These are phyloP conservation scores for Pyrgilauda ruficollis DNA, from an alignment of 2,113 vertebrate species.

Conservation along the genomic window DNA sequence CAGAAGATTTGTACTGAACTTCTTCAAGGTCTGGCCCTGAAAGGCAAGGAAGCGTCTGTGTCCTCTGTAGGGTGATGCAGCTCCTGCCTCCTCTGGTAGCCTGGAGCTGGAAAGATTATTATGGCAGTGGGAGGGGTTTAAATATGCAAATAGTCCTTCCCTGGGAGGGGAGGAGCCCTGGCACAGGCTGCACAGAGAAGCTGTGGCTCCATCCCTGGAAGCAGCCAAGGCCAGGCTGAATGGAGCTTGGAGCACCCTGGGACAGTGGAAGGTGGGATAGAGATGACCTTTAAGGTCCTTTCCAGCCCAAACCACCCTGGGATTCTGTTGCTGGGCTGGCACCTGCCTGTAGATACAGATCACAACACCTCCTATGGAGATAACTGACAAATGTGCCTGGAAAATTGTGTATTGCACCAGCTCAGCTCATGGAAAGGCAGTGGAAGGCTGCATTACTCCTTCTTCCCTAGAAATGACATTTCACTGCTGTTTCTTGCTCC, in stretches of 20 bases:
- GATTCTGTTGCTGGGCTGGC: neutral
- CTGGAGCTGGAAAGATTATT: neutral
- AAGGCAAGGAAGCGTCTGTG: neutral
- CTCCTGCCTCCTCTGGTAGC: neutral
- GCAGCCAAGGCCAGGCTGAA: neutral
- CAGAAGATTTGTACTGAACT: neutral
- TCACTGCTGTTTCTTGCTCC: neutral
- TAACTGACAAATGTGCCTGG: neutral
- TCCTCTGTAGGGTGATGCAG: neutral
- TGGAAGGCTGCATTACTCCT: neutral
- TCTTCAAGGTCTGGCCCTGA: neutral
- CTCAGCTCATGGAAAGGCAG: neutral
- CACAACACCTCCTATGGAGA: neutral
- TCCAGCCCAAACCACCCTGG: neutral
- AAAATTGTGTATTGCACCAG: neutral
- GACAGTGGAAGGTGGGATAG: neutral
- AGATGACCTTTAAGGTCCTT: neutral
- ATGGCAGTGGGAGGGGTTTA: neutral
- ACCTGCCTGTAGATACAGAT: accelerated
- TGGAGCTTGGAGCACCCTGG: accelerated
- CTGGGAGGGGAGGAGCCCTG: neutral
- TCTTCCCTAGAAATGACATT: neutral
- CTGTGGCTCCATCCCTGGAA: neutral
- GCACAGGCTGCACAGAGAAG: neutral
- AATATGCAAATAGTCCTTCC: neutral